Evolutionary conservation across 64 coral and sea anemone species (phyloP), one percentile per base, ranked within the genome.

Genomic region (Orbicella faveolata): DNA sequence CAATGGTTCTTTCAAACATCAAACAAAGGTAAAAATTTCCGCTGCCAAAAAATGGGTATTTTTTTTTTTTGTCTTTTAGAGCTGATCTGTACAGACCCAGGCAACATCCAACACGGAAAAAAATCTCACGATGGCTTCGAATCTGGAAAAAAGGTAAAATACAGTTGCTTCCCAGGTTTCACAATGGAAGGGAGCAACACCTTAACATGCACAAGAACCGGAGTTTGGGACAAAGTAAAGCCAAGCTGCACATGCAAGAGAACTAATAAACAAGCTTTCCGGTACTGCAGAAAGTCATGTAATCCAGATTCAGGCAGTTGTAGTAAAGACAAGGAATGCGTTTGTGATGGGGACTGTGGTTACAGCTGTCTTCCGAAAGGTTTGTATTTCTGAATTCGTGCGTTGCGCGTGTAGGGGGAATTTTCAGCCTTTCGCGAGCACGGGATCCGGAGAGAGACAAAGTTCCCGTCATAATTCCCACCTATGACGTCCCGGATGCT

Each of bases 301-400:
- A 35, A 86, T 41, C 75, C 83, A 18, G 13, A 20, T 3, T 52
- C 66, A 78, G 77, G 39, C 8, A 63, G 63, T 8, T 92, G 67
- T 9, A 54, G n/a, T 35, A 25, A 18, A 33, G 90, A 95, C 36
- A 62, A 91, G 16, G 35, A 52, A 61, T 95, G 93, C 30, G 12
- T 95, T n/a, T 95, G 93, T 91, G 93, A 95, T 82, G 93, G 93
- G 16, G 89, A 95, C 63, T 95, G 93, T 95, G 93, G 93, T 55
- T 87, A 89, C 7, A 95, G 89, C 36, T 95, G 93, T 61, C 33
- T 95, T 9, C 36, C 25, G 64, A 87, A 65, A 66, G 93, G 93
- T 95, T 64, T 4, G 73, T 78, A 73, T 73, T 73, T 69, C 66
- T 16, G 30, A 30, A 30, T 30, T 30, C 30, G 30, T 30, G 30